phyloP scores from a whole-genome alignment of 2,888 invertebrate genomes.

The Microchrysa polita region DNA sequence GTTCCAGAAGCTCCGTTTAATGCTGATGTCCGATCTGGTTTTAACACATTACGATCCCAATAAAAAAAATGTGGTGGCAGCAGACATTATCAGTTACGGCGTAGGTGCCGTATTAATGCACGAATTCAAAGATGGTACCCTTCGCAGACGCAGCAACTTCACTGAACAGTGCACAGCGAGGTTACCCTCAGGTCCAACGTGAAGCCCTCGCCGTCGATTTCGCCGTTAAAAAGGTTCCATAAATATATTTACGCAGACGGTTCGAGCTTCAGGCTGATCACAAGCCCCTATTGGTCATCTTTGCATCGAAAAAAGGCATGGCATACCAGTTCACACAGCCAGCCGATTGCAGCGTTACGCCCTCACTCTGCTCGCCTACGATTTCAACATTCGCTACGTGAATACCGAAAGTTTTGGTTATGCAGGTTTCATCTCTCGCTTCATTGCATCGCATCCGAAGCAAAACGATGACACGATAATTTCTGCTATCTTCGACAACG shows the following conservation, averaged over 20 bases:
- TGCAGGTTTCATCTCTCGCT: neutral
- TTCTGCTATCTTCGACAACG: too few species aligned
- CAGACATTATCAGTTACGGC: constrained; percentile 35
- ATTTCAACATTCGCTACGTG: constrained; percentile 30
- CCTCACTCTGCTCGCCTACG: constrained; percentile 14
- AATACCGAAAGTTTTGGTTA: neutral
- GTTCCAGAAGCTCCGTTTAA: neutral
- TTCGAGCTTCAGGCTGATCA: constrained; percentile 55
- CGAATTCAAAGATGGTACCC: constrained; percentile 53
- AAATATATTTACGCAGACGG: constrained; percentile 54
- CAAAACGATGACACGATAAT: neutral
- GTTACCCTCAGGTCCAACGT: constrained; percentile 56
- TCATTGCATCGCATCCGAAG: neutral
- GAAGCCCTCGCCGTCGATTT: constrained; percentile 56
- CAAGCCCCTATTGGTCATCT: constrained; percentile 49
- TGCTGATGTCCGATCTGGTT: constrained; percentile 9
- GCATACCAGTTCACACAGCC: constrained; percentile 38
- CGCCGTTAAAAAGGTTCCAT: constrained; percentile 56
- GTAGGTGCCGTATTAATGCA: constrained; percentile 22
- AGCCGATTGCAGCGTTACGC: constrained; percentile 43
- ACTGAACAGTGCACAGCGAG: constrained; percentile 53
- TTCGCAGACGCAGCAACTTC: constrained; percentile 55
- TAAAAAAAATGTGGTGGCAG: constrained; percentile 30
- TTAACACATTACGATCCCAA: constrained; percentile 40
- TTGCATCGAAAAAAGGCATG: constrained; percentile 38